Percentiles rank a stretch among this genome's conserved stretches.
These are phyloP conservation scores for Rhodinocichla rosea DNA, from an alignment of 2,113 vertebrate species.

Conservation along the genomic window DNA sequence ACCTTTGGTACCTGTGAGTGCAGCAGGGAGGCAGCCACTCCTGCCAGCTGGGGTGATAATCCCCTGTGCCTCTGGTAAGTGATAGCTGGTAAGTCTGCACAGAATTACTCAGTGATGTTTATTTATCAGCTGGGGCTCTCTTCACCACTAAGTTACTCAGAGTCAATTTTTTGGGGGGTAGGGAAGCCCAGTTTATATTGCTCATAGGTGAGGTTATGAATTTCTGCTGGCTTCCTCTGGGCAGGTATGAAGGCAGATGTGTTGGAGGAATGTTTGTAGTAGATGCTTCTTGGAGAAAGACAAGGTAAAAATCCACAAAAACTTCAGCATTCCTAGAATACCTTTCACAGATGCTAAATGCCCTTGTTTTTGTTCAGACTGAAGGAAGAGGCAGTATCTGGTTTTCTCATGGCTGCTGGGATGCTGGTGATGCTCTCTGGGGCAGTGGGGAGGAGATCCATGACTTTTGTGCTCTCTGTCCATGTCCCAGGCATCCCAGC, in stretches of 20 bases:
- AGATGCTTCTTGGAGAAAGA: background rate
- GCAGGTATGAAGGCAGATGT: background rate
- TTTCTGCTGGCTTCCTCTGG: background rate
- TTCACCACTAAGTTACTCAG: background rate
- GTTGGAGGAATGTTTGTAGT: background rate
- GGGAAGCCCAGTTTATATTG: background rate
- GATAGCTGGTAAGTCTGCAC: slow-evolving; percentile 60
- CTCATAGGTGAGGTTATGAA: background rate
- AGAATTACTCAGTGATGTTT: slow-evolving; percentile 53
- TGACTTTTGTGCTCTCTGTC: background rate
- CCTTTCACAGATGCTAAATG: background rate
- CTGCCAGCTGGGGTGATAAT: slow-evolving; percentile 72
- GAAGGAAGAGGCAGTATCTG: background rate
- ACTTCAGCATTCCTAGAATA: slow-evolving; percentile 27
- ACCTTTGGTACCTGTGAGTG: slow-evolving; percentile 70
- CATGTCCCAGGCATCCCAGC: background rate
- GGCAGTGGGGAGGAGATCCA: background rate
- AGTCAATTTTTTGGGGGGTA: background rate
- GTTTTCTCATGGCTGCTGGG: background rate
- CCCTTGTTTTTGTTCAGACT: background rate
- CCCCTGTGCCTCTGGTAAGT: slow-evolving; percentile 58
- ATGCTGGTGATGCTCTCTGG: background rate
- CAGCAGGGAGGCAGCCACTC: background rate
- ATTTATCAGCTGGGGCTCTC: slow-evolving; percentile 42
- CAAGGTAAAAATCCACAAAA: background rate